Conservation (phyloP, 1,140 invertebrate species). For the Aethina tumida region DNA sequence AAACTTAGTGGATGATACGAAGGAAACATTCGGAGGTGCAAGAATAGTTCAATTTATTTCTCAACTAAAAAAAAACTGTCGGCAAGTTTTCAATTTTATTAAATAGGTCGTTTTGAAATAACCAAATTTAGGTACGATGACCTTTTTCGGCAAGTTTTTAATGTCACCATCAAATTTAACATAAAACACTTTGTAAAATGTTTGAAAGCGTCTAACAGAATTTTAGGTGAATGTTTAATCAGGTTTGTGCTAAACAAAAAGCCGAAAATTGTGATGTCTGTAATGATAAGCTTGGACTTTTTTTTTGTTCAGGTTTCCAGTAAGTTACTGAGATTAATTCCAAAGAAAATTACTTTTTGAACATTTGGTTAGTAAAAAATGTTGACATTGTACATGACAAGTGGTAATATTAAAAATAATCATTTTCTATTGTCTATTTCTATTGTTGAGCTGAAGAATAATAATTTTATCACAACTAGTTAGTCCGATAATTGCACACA, state of each 20-base stretch:
- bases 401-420: no score
- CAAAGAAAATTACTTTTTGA: no score
- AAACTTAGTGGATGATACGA: constrained; percentile 38
- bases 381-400: no score
- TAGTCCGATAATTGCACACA: no score
- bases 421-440: no score
- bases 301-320: no score
- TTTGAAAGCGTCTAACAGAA: constrained; percentile 34
- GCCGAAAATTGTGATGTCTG: no score
- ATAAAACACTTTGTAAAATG: constrained; percentile 32
- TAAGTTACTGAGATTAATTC: no score
- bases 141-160: constrained; percentile 40
- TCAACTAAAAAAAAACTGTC: background rate
- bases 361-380: no score
- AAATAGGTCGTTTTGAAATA: constrained; percentile 38
- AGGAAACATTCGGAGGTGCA: constrained; percentile 23
- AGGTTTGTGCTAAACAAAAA: constrained; percentile 40
- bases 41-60: constrained; percentile 9
- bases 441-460: no score
- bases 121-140: constrained; percentile 40
- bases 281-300: no score
- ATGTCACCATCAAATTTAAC: constrained; percentile 37
- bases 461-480: no score
- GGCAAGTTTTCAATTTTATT: constrained; percentile 25
- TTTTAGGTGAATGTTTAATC: constrained; percentile 26